A percentile compares a stretch with the other conserved stretches of the same genome.
These are phyloP conservation scores for Scolopax rusticola DNA, from an alignment of 2,797 vertebrate species.

Conservation along the genomic window DNA sequence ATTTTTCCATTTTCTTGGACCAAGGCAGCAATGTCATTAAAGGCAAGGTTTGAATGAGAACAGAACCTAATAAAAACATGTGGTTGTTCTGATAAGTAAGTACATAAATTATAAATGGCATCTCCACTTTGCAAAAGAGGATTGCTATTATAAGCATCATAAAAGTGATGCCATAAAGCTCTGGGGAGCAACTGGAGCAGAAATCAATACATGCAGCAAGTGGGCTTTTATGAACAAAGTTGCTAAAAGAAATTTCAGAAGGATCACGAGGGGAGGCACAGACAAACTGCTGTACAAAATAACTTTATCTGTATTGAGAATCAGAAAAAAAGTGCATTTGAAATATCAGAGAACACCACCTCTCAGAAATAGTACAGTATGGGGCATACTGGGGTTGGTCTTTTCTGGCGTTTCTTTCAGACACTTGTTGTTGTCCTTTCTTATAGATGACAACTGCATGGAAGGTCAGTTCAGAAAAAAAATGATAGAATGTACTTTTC, in stretches of 20 bases:
- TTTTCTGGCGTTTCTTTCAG: fast-evolving
- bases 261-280: background rate
- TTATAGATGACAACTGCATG: background rate
- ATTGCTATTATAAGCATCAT: background rate
- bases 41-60: background rate
- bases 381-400: background rate
- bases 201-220: background rate
- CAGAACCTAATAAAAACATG: background rate
- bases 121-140: background rate
- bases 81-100: background rate
- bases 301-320: background rate
- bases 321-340: background rate
- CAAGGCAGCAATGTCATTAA: background rate
- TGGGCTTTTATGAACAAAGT: background rate
- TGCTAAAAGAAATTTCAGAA: background rate
- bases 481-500: background rate
- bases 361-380: background rate
- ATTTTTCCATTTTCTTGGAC: background rate
- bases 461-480: background rate
- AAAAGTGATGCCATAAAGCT: background rate
- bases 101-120: background rate
- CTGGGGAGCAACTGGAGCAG: background rate
- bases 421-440: background rate
- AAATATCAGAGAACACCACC: background rate
- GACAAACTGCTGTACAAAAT: background rate